These are phyloP conservation scores for Germaria angustata DNA, from an alignment of 2,888 invertebrate species.

Conservation along the genomic window DNA sequence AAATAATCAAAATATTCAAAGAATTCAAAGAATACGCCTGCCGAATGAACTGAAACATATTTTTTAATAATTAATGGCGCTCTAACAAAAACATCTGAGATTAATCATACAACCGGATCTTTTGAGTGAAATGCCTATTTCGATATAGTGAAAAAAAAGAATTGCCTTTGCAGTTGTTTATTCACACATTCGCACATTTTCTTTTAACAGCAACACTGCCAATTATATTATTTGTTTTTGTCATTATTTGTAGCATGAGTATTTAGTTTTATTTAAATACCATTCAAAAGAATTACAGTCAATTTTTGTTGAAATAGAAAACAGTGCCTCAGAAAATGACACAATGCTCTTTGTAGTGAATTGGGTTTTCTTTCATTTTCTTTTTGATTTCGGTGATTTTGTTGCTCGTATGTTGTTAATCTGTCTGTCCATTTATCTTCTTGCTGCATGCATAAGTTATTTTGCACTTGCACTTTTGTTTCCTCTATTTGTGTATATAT, in stretches of 20 bases:
- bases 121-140: background rate
- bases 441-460: slow-evolving; percentile 48
- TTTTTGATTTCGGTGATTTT: slow-evolving; percentile 1
- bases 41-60: slow-evolving; percentile 17
- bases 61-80: slow-evolving; percentile 62
- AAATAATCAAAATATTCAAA: background rate
- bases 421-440: slow-evolving; percentile 22
- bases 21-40: slow-evolving; percentile 16
- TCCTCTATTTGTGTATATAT: slow-evolving; percentile 6
- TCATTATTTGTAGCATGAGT: background rate
- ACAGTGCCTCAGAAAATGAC: slow-evolving; percentile 43
- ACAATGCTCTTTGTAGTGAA: slow-evolving; percentile 53
- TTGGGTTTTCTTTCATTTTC: background rate
- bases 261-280: slow-evolving; percentile 45
- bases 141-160: background rate
- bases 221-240: slow-evolving; percentile 49
- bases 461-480: slow-evolving; percentile 53
- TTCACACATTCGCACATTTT: no score
- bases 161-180: slow-evolving; percentile 44
- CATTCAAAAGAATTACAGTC: slow-evolving; percentile 13
- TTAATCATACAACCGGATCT: background rate
- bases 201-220: slow-evolving; percentile 41
- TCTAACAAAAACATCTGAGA: slow-evolving; percentile 31
- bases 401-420: slow-evolving; percentile 12
- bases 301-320: slow-evolving; percentile 30